Evolutionary conservation across 2,113 vertebrate genomes (phyloP).

Genomic region (Dipodomys stephensi): DNA sequence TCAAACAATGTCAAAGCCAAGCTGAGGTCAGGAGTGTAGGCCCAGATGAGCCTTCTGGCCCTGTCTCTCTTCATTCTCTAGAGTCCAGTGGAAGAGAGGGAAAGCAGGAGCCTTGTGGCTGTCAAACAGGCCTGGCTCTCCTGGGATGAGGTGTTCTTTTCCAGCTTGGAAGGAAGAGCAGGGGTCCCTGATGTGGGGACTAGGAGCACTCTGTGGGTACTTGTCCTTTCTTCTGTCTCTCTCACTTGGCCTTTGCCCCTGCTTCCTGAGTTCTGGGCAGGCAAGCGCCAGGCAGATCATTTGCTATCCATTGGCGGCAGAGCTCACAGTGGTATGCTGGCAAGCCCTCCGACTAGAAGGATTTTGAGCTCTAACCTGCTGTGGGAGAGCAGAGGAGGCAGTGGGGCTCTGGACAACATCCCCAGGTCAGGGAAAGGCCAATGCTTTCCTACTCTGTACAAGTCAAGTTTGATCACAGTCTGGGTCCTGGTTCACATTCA

Average conservation of each 20-base stretch:
- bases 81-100: neutral
- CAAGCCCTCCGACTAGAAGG: neutral
- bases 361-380: neutral
- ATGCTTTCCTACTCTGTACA: neutral
- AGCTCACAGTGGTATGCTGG: neutral
- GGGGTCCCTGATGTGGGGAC: neutral
- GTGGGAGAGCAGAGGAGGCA: neutral
- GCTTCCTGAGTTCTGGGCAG: neutral
- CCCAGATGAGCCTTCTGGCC: neutral
- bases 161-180: neutral
- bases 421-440: neutral
- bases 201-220: neutral
- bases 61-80: neutral
- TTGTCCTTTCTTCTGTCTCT: neutral
- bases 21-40: neutral
- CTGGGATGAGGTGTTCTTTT: neutral
- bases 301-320: neutral
- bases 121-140: neutral
- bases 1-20: slow-evolving; percentile 31
- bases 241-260: neutral
- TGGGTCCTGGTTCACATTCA: neutral
- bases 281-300: neutral
- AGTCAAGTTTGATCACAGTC: neutral
- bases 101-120: neutral
- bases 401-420: neutral